Evolutionary conservation across 2,113 vertebrate genomes (phyloP).

Genomic region (Microcebus ravelobensis): DNA sequence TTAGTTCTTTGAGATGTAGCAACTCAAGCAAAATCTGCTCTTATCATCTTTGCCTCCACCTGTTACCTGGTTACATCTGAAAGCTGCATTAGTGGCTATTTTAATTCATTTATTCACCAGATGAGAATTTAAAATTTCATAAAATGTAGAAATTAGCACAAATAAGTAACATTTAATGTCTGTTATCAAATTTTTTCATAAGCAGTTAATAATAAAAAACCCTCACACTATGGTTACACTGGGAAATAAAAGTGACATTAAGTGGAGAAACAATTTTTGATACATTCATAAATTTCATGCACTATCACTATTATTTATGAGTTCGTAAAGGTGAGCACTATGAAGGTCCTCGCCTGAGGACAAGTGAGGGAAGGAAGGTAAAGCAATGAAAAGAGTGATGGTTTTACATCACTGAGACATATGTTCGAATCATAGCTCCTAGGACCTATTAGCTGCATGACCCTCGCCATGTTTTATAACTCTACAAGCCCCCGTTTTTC

Average conservation of each 20-base stretch:
- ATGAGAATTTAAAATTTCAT: constrained; percentile 14
- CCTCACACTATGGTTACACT: neutral
- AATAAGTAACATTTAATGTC: neutral
- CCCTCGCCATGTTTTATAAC: neutral
- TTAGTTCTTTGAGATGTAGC: neutral
- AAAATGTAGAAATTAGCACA: constrained; percentile 20
- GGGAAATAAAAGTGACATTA: constrained; percentile 4
- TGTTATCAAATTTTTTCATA: neutral
- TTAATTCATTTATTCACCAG: constrained; percentile 39
- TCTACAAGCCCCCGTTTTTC: neutral
- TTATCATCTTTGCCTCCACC: neutral
- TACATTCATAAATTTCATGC: neutral
- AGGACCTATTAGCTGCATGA: neutral
- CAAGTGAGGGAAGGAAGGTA: neutral
- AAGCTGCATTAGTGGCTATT: constrained; percentile 9
- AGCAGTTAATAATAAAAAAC: neutral
- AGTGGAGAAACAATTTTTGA: neutral
- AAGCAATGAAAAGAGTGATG: neutral
- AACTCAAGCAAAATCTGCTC: neutral
- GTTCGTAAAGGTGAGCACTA: neutral
- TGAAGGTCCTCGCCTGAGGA: neutral
- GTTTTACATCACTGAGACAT: neutral
- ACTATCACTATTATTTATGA: neutral
- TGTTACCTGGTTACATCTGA: neutral
- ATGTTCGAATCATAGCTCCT: neutral